Conservation (phyloP, 2,888 invertebrate species). For the Phrixothrix hirtus region DNA sequence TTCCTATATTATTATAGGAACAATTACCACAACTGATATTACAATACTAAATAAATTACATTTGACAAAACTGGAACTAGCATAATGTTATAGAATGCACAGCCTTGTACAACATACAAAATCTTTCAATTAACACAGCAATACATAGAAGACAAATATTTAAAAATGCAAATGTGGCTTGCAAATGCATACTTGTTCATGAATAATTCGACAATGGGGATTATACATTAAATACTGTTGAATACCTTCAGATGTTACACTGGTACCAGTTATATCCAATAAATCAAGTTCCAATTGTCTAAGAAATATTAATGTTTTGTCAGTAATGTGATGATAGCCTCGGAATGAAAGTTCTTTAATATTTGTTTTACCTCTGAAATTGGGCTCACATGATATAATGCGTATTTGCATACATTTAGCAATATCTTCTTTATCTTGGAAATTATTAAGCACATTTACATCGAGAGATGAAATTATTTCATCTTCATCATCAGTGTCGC, state of each 20-base stretch:
- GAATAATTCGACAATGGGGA: constrained; percentile 63
- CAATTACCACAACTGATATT: too few relatives aligned
- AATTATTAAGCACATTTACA: not conserved
- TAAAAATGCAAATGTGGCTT: constrained; percentile 40
- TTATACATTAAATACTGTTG: constrained; percentile 63
- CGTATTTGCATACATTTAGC: too few relatives aligned
- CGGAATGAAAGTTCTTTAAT: constrained; percentile 43
- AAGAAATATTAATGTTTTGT: constrained; percentile 40
- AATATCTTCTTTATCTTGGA: not conserved
- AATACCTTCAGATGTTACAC: constrained; percentile 65
- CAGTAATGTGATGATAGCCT: constrained; percentile 45
- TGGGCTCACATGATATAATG: too few relatives aligned
- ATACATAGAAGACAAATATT: not conserved
- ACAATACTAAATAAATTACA: too few relatives aligned
- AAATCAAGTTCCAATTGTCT: constrained; percentile 45
- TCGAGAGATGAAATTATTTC: not conserved
- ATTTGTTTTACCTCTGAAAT: too few relatives aligned
- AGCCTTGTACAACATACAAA: too few relatives aligned
- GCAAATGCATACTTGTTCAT: constrained; percentile 47
- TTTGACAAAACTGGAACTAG: too few relatives aligned
- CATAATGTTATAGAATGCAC: too few relatives aligned
- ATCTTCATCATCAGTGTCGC: not conserved
- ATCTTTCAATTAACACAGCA: constrained; percentile 15
- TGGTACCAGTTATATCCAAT: constrained; percentile 70
- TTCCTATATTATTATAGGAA: too few relatives aligned